Base-by-base conservation (phyloP, 1,140 invertebrate species). In the Lepidostoma basale region DNA sequence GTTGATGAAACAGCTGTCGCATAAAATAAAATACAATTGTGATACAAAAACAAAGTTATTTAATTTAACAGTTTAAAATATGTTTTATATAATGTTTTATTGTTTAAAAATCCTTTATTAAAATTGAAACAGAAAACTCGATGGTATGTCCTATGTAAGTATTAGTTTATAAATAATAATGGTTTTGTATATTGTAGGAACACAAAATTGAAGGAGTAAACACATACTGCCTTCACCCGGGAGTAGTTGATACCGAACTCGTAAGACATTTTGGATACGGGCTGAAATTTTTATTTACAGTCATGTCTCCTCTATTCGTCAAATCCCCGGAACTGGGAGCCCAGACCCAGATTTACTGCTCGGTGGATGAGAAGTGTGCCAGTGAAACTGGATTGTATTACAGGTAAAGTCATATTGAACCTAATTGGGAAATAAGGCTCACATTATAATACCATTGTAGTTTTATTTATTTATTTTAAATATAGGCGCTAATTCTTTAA, bases 191-290 rank as follows among this genome's bases (percentile, higher is more conserved):
- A 10, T 63, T 36, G 2, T 18, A 71, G 69, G 59, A 62, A 44
- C 49, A 63, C 22, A 62, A 71, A 9, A 67, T 71, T 39, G 54
- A 71, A 0, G 85, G 87, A 54, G 89, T 97, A 0, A 93, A 89
- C 8, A 90, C 88, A 0, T 94, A 95, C 85, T 85, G 89, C 39
- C 81, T 94, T 6, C 89, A 96, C 84, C 94, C 94, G 20, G 95
- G 95, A 36, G 81, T 93, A 54, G 90, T 93, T 1, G 85, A 88
- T 74, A 95, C 94, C 5, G 88, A 92, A 66, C 83, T 94, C 28
- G 86, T 86, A 14, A 79, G 92, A 14, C 87, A 95, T 75, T 67
- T 89, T n/a, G 81, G 83, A 3, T n/a, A 71, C 6, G 33, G 76
- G 52, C 75, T 86, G 10, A n/a, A n/a, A n/a, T 75, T 93, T 4